Evolutionary conservation across 1,140 invertebrate species (phyloP).

Genomic region (Pinna nobilis): DNA sequence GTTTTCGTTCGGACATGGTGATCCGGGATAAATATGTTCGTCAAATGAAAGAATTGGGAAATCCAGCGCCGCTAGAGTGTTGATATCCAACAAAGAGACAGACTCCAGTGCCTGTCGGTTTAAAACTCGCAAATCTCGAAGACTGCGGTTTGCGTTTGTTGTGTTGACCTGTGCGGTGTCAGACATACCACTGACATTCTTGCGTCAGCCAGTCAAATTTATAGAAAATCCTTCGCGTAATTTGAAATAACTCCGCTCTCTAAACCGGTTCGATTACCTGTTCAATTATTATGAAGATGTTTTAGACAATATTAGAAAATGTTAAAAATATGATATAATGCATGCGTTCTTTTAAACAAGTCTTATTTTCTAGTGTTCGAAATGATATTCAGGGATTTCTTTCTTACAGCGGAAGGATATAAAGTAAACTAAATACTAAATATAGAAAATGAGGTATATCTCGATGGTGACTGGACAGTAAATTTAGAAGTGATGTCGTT

Average conservation of each 20-base stretch:
- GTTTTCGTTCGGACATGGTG: slow-evolving; percentile 52
- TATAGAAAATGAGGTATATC: too few species aligned
- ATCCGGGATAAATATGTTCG: slow-evolving; percentile 37
- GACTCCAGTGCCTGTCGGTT: slow-evolving; percentile 15
- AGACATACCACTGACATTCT: slow-evolving; percentile 37
- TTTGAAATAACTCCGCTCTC: not conserved
- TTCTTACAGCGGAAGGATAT: too few species aligned
- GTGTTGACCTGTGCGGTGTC: slow-evolving; percentile 8
- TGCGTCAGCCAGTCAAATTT: slow-evolving; percentile 9
- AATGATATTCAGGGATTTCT: too few species aligned
- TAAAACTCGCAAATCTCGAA: slow-evolving; percentile 27
- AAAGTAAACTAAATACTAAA: too few species aligned
- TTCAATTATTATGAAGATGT: too few species aligned
- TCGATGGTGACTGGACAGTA: too few species aligned
- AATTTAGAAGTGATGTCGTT: too few species aligned
- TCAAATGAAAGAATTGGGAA: slow-evolving; percentile 34
- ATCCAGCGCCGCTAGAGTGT: slow-evolving; percentile 30
- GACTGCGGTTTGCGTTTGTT: slow-evolving; percentile 17
- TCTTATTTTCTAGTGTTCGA: too few species aligned
- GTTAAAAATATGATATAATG: too few species aligned
- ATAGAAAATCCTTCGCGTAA: not conserved
- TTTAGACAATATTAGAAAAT: too few species aligned
- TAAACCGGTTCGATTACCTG: not conserved
- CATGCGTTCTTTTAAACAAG: too few species aligned
- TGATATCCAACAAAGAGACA: not conserved